These are phyloP conservation scores for Pluvianellus socialis DNA, from an alignment of 2,113 vertebrate species.

Conservation along the genomic window DNA sequence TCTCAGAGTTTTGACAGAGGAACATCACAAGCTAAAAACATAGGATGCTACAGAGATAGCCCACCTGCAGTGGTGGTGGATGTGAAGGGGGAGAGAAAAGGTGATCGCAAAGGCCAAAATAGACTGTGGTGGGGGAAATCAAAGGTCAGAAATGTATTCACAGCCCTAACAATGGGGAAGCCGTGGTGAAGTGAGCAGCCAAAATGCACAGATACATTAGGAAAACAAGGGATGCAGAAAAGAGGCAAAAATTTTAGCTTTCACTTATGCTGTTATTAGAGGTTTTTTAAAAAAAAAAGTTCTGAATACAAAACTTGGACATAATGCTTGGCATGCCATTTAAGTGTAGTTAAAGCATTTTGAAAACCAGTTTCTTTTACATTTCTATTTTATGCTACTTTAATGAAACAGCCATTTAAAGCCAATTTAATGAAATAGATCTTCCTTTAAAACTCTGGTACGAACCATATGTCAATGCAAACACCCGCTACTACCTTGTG, in stretches of 20 bases:
- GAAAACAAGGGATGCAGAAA: background rate
- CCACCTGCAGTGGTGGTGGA: constrained; percentile 58
- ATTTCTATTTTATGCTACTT: background rate
- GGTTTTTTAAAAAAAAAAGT: background rate
- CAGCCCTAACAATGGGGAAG: constrained; percentile 21
- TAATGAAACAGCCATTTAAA: too few species aligned
- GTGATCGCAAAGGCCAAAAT: constrained; percentile 63
- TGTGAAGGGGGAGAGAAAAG: constrained; percentile 38
- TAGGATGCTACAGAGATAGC: constrained; percentile 65
- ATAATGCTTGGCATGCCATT: background rate
- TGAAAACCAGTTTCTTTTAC: background rate
- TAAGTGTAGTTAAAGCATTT: background rate
- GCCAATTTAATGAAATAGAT: background rate
- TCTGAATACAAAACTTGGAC: background rate
- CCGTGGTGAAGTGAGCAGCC: constrained; percentile 22
- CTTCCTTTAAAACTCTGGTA: background rate
- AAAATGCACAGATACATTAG: constrained; percentile 5
- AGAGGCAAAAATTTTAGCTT: background rate
- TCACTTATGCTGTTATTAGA: background rate
- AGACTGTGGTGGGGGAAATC: constrained; percentile 45
- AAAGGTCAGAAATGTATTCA: constrained; percentile 60
- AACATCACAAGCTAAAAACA: constrained; percentile 61
- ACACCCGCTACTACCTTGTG: background rate
- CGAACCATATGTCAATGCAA: background rate
- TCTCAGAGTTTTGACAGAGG: constrained; percentile 54